Evolutionary conservation across 1,140 invertebrate species (phyloP), one percentile per base, ranked within the genome.

Genomic region (Anastatus disparis): DNA sequence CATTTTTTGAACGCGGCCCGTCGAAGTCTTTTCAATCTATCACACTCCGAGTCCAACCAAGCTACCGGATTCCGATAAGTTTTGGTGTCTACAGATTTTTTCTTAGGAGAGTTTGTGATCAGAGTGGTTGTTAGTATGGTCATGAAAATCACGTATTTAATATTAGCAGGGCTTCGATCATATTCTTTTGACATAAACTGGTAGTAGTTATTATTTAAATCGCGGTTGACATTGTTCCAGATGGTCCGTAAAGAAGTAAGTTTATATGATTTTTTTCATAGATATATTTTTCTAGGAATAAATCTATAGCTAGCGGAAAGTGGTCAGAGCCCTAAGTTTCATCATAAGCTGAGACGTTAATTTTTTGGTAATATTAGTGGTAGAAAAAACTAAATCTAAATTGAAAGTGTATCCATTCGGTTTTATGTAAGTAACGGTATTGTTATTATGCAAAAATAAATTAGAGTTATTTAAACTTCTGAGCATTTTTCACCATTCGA

Each of bases 41-140:
- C 24, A 22, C 70, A 75, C 4, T 75, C 71, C 0, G 13, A 17
- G 17, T 75, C 62, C 66, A 70, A 74, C 73, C 66, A 74, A 9
- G 46, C 29, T 3, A 66, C 67, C 1, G 72, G 62, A 62, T 73
- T 70, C n/a, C n/a, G n/a, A n/a, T n/a, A n/a, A n/a, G n/a, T n/a
- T n/a, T n/a, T n/a, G n/a, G n/a, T n/a, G n/a, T n/a, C n/a, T n/a
- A n/a, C n/a, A n/a, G n/a, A n/a, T n/a, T n/a, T n/a, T n/a, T n/a
- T n/a, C n/a, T n/a, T n/a, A n/a, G n/a, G n/a, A n/a, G n/a, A n/a
- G n/a, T n/a, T n/a, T n/a, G n/a, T n/a, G n/a, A n/a, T n/a, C n/a
- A n/a, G n/a, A n/a, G n/a, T n/a, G n/a, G n/a, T n/a, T n/a, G n/a
- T n/a, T n/a, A n/a, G n/a, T n/a, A n/a, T n/a, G n/a, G n/a, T n/a